Conservation (phyloP, 1,140 invertebrate species). For the Caenorhabditis latens region DNA sequence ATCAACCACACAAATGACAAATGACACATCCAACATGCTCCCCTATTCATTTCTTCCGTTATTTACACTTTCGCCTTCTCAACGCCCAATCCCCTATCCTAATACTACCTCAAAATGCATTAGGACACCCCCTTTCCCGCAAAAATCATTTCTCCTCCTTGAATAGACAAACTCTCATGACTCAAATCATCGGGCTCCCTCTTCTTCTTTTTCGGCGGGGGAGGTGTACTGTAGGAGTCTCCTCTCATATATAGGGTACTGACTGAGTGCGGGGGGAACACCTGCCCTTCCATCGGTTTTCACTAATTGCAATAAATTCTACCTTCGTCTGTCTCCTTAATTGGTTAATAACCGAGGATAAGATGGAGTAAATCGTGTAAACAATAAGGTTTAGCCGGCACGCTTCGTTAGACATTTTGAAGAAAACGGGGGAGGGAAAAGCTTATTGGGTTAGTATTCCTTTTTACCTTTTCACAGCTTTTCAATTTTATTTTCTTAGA, state of each 20-base stretch:
- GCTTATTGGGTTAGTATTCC: not conserved
- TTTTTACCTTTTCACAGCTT: too few relatives aligned
- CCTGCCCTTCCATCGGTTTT: not conserved
- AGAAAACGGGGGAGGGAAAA: not conserved
- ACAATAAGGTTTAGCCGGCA: slow-evolving; percentile 26
- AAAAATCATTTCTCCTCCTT: not conserved
- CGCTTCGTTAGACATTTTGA: slow-evolving; percentile 11
- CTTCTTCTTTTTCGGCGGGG: not conserved
- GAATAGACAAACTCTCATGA: slow-evolving; percentile 49
- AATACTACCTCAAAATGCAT: slow-evolving; percentile 39
- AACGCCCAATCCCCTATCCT: not conserved
- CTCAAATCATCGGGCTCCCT: slow-evolving; percentile 6
- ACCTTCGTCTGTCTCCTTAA: not conserved
- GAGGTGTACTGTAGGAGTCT: slow-evolving; percentile 1
- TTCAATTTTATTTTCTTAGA: too few relatives aligned
- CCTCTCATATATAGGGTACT: not conserved
- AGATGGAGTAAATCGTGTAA: not conserved
- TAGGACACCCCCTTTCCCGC: slow-evolving; percentile 1
- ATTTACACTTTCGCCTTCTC: slow-evolving; percentile 39
- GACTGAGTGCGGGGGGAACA: not conserved
- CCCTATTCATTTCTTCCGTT: slow-evolving; percentile 13
- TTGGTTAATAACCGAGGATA: slow-evolving; percentile 16
- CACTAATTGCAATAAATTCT: slow-evolving; percentile 17
- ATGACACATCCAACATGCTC: not conserved
- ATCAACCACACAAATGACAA: not conserved